phyloP scores from a whole-genome alignment of 2,797 vertebrate genomes.

The Pangasius macronema region DNA sequence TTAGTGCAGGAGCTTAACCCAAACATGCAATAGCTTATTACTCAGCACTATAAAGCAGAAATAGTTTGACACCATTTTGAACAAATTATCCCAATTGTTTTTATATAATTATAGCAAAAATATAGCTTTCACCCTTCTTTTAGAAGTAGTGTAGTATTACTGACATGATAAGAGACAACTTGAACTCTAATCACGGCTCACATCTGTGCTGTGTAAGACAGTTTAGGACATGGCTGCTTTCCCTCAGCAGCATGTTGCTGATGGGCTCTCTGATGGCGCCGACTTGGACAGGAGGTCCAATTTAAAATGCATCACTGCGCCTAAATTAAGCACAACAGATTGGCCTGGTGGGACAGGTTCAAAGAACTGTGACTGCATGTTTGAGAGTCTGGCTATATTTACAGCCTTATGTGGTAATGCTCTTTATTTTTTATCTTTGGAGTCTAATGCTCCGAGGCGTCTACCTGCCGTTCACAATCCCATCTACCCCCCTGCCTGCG shows the following conservation, averaged over 20 bases:
- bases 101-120: conserved; percentile 25
- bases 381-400: conserved; percentile 3
- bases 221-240: conserved; percentile 47
- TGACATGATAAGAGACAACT: conserved; percentile 11
- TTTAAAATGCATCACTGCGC: conserved; percentile 56
- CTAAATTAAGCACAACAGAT: conserved; percentile 52
- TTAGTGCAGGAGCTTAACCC: background rate
- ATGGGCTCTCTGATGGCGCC: conserved; percentile 45
- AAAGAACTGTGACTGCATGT: conserved; percentile 42
- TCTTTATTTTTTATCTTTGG: conserved; percentile 32
- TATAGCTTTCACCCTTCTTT: conserved; percentile 14
- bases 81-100: background rate
- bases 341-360: conserved; percentile 43
- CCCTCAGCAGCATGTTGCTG: conserved; percentile 42
- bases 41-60: background rate
- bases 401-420: conserved; percentile 34
- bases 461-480: conserved; percentile 56
- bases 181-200: background rate
- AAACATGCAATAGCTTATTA: background rate
- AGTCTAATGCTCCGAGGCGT: conserved; percentile 20
- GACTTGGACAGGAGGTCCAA: conserved; percentile 48
- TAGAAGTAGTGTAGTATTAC: conserved; percentile 14
- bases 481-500: conserved; percentile 37
- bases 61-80: background rate
- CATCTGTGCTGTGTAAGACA: conserved; percentile 34